Evolutionary conservation across 2,113 vertebrate species (phyloP).

Genomic region (Galemys pyrenaicus): DNA sequence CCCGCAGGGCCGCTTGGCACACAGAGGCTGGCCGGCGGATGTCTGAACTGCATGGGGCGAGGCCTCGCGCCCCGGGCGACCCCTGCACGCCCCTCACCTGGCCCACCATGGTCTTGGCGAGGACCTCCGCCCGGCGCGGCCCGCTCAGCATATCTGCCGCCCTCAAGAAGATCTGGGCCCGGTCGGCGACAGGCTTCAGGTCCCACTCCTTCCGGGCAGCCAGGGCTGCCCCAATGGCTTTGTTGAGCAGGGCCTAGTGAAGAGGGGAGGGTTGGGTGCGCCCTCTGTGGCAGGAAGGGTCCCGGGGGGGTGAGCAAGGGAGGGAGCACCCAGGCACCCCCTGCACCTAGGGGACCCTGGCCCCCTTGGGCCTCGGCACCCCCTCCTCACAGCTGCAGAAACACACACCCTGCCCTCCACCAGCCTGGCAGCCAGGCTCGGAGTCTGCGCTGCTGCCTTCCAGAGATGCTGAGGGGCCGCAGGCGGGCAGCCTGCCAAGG

Average conservation of each 20-base stretch:
- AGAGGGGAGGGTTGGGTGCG: not conserved
- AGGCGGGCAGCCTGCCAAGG: not conserved
- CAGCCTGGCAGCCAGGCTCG: fast-evolving
- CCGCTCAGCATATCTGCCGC: conserved; percentile 93
- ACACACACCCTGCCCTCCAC: fast-evolving
- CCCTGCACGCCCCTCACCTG: conserved; percentile 85
- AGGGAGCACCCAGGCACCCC: not conserved
- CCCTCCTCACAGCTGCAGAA: fast-evolving
- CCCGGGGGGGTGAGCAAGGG: not conserved
- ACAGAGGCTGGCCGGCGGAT: not conserved
- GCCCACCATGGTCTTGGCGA: conserved; percentile 98
- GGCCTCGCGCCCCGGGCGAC: fast-evolving
- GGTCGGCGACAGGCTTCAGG: conserved; percentile 91
- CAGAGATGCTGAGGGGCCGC: not conserved
- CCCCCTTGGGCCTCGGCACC: not conserved
- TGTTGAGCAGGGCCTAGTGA: conserved; percentile 92
- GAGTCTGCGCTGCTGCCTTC: not conserved
- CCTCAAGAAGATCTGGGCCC: conserved; percentile 94
- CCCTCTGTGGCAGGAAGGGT: not conserved
- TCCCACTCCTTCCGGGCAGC: conserved; percentile 94
- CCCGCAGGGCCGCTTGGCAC: no score
- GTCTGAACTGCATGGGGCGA: fast-evolving
- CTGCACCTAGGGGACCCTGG: fast-evolving
- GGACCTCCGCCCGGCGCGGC: conserved; percentile 90
- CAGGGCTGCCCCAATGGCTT: conserved; percentile 91